Conservation (phyloP, 2,113 vertebrate species). For the Haliaeetus leucogaster region DNA sequence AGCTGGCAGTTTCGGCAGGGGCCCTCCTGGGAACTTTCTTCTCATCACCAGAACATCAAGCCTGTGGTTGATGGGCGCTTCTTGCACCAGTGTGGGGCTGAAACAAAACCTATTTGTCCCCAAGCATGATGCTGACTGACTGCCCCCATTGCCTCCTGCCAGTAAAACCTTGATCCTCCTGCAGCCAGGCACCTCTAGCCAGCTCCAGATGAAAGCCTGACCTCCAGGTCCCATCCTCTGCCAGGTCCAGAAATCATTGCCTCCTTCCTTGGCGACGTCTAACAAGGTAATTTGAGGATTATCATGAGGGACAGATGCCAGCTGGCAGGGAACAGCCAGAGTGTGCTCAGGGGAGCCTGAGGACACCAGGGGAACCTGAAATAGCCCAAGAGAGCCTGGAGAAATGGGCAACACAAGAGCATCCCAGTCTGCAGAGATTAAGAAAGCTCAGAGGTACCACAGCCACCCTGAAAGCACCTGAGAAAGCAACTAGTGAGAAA, state of each 20-base stretch:
- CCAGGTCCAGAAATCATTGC: background rate
- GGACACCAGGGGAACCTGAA: background rate
- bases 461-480: background rate
- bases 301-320: background rate
- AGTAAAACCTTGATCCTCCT: background rate
- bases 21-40: background rate
- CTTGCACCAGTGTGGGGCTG: accelerated
- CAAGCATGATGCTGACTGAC: accelerated
- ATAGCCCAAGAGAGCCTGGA: background rate
- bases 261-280: accelerated
- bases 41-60: accelerated
- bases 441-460: background rate
- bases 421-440: background rate
- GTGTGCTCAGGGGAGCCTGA: background rate
- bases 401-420: background rate
- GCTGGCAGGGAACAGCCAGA: background rate
- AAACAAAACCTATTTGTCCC: accelerated
- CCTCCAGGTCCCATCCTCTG: background rate
- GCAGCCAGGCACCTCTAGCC: background rate
- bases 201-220: background rate
- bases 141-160: background rate
- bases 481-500: background rate
- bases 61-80: too few species aligned
- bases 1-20: accelerated
- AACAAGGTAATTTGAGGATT: background rate